A percentile compares a stretch with the other conserved stretches of the same genome.
Conservation (phyloP, 2,797 vertebrate genomes). For the Carduelis carduelis region DNA sequence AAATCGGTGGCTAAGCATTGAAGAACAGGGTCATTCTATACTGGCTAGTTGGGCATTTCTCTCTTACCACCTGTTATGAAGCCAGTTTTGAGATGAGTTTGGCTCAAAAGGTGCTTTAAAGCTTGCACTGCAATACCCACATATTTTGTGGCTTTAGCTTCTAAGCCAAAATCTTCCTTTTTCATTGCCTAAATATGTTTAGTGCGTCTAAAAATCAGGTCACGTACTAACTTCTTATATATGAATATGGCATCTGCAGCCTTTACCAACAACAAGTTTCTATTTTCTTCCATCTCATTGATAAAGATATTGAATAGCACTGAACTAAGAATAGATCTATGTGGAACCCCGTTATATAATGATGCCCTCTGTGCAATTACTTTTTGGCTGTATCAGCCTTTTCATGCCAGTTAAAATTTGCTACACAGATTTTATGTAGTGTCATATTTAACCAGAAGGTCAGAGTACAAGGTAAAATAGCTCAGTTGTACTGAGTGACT, state of each 20-base stretch:
- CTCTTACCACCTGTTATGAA: not conserved
- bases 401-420: conserved; percentile 5
- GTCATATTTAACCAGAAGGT: conserved; percentile 57
- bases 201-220: conserved; percentile 54
- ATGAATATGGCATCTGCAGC: conserved; percentile 69
- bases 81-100: not conserved
- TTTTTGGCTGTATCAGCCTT: conserved; percentile 59
- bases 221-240: conserved; percentile 64
- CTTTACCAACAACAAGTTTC: conserved; percentile 67
- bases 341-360: conserved; percentile 64
- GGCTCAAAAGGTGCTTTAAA: conserved; percentile 31
- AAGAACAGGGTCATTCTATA: not conserved
- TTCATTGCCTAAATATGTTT: conserved; percentile 49
- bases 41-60: not conserved
- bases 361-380: conserved; percentile 60
- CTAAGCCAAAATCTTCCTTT: conserved; percentile 48
- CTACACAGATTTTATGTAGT: conserved; percentile 17
- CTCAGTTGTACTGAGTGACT: not conserved
- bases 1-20: not conserved
- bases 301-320: conserved; percentile 67
- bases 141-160: conserved; percentile 28
- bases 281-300: conserved; percentile 69
- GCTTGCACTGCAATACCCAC: not conserved
- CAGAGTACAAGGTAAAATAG: conserved; percentile 30
- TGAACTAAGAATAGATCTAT: conserved; percentile 60